Conservation (phyloP, 2,797 vertebrate species). For the Hydrophis major region DNA sequence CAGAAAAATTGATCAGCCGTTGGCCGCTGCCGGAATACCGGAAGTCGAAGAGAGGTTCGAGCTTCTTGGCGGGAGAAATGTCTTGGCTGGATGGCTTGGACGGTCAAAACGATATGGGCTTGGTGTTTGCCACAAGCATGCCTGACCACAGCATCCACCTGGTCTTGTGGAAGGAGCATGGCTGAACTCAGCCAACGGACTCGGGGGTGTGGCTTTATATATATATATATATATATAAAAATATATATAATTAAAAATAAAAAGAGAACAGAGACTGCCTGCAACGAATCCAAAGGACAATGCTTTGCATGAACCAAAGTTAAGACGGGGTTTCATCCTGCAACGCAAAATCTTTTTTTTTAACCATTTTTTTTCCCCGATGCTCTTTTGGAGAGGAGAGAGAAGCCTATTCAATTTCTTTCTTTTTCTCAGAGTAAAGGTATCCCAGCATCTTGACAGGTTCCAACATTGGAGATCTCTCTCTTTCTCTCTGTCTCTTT, state of each 20-base stretch:
- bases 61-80: slow-evolving; percentile 93
- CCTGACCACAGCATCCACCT: slow-evolving; percentile 99
- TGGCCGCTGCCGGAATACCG: slow-evolving; percentile 97
- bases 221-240: not conserved
- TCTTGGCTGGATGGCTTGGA: slow-evolving; percentile 95
- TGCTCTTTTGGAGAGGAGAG: slow-evolving; percentile 52
- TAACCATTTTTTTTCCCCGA: slow-evolving; percentile 48
- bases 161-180: slow-evolving; percentile 96
- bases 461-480: slow-evolving; percentile 47
- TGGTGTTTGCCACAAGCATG: slow-evolving; percentile 99
- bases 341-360: slow-evolving; percentile 74
- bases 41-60: slow-evolving; percentile 96
- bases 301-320: slow-evolving; percentile 91
- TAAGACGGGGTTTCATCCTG: slow-evolving; percentile 73
- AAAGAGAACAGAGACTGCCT: slow-evolving; percentile 38
- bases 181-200: slow-evolving; percentile 67
- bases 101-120: slow-evolving; percentile 88
- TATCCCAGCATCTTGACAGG: slow-evolving; percentile 66
- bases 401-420: not conserved
- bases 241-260: not conserved
- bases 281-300: slow-evolving; percentile 60
- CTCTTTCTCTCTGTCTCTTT: too few relatives aligned
- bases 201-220: slow-evolving; percentile 29
- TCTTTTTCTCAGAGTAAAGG: slow-evolving; percentile 58
- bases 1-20: slow-evolving; percentile 89